phyloP scores from a whole-genome alignment of 37 sponge, comb jelly and placozoan genomes.

The Ephydatia muelleri region DNA sequence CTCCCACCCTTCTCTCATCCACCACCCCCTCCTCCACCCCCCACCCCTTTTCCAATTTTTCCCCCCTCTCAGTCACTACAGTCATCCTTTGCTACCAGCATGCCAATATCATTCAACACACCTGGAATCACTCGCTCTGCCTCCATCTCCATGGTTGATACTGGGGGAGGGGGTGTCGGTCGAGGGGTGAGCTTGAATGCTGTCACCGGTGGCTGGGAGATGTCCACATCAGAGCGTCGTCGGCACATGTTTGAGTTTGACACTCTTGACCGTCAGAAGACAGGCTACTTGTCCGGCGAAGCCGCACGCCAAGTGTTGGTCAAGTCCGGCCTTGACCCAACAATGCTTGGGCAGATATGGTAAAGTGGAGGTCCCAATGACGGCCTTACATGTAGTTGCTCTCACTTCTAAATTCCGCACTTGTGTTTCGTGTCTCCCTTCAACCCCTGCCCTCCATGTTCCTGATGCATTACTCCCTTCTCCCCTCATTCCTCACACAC shows the following conservation, averaged over 20 bases:
- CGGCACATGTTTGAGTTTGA: constrained; percentile 62
- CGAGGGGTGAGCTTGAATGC: constrained; percentile 20
- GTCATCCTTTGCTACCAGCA: background rate
- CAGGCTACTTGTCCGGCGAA: constrained; percentile 43
- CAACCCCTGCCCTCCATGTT: too few relatives aligned
- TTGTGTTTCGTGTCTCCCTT: too few relatives aligned
- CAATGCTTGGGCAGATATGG: constrained; percentile 68
- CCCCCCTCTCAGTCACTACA: background rate
- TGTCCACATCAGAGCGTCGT: constrained; percentile 10
- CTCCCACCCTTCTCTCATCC: background rate
- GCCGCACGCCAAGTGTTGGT: constrained; percentile 19
- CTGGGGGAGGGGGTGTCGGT: constrained; percentile 38
- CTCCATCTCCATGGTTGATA: background rate
- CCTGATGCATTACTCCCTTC: background rate
- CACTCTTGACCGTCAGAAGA: constrained; percentile 41
- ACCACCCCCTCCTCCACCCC: background rate
- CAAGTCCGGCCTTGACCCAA: constrained; percentile 48
- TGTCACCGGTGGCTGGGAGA: constrained; percentile 37
- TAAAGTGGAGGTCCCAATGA: constrained; percentile 18
- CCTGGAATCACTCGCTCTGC: background rate
- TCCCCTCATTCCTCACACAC: background rate
- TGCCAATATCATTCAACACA: background rate
- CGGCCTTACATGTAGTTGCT: too few relatives aligned
- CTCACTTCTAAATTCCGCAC: too few relatives aligned
- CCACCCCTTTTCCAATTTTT: background rate